A percentile compares a stretch with the other conserved stretches of the same genome.
These are phyloP conservation scores for Leucophenga maculata DNA, from an alignment of 2,888 invertebrate genomes.

Conservation along the genomic window DNA sequence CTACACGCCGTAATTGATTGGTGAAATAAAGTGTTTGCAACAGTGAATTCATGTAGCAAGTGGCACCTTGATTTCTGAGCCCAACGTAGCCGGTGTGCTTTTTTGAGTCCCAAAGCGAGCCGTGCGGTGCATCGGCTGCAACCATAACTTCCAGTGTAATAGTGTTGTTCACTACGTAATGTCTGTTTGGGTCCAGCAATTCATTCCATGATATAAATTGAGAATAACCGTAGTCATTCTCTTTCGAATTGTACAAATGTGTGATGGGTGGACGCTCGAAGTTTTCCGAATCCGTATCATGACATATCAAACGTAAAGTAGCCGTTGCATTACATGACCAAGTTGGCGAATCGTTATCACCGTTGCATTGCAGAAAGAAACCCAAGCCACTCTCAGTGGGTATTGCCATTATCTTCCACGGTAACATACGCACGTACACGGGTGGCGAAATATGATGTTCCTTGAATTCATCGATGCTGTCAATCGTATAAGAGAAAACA, in stretches of 20 bases:
- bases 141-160: conserved; percentile 86
- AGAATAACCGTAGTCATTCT: conserved; percentile 95
- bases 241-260: conserved; percentile 93
- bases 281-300: conserved; percentile 89
- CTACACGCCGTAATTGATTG: conserved; percentile 90
- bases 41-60: conserved; percentile 99
- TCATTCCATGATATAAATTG: conserved; percentile 97
- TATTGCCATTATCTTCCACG: conserved; percentile 99
- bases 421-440: conserved; percentile 94
- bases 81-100: conserved; percentile 94
- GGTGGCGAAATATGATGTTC: conserved; percentile 86
- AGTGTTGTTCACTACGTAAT: conserved; percentile 91
- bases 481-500: conserved; percentile 90
- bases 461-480: conserved; percentile 90
- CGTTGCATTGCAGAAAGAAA: conserved; percentile 95
- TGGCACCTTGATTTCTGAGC: conserved; percentile 98
- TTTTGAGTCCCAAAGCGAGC: conserved; percentile 99
- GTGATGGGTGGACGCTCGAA: conserved; percentile 88
- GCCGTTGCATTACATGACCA: conserved; percentile 99
- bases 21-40: conserved; percentile 98
- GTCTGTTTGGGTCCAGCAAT: conserved; percentile 90
- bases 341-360: conserved; percentile 93
- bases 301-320: conserved; percentile 89
- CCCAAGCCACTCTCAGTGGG: conserved; percentile 79
- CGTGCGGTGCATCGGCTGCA: conserved; percentile 90